phyloP scores from a whole-genome alignment of 2,113 vertebrate genomes.

The Chlamydotis undulata region DNA sequence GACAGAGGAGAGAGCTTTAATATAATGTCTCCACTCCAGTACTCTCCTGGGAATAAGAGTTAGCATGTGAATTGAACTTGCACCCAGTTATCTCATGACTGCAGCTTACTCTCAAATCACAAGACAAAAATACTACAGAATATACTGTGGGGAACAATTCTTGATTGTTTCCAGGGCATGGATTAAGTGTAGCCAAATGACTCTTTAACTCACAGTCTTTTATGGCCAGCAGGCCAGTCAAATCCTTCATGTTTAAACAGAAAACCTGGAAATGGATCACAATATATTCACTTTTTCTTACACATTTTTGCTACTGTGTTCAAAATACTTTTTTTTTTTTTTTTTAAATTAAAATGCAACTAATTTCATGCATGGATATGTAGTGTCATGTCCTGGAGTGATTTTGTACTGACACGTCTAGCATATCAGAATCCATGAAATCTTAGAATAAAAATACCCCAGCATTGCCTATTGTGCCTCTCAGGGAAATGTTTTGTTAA shows the following conservation, averaged over 20 bases:
- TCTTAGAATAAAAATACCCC: constrained; percentile 13
- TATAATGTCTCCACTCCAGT: constrained; percentile 19
- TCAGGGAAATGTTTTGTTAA: constrained; percentile 8
- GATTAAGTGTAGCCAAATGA: constrained; percentile 52
- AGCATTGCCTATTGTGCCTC: background rate
- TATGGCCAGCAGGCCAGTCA: background rate
- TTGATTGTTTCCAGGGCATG: constrained; percentile 55
- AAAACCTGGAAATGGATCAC: constrained; percentile 42
- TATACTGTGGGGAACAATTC: constrained; percentile 54
- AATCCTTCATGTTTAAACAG: background rate
- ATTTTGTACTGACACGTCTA: constrained; percentile 30
- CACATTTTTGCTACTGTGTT: background rate
- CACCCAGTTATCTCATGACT: constrained; percentile 66
- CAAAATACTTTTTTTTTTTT: background rate
- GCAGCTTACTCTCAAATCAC: constrained; percentile 56
- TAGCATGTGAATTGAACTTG: constrained; percentile 69
- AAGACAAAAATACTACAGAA: constrained; percentile 62
- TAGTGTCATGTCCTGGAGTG: constrained; percentile 38
- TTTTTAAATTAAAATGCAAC: background rate
- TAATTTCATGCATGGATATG: constrained; percentile 28
- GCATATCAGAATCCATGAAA: constrained; percentile 20
- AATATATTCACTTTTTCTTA: background rate
- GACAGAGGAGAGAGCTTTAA: constrained; percentile 16
- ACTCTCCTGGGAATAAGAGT: constrained; percentile 24
- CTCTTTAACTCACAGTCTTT: background rate